Evolutionary conservation across 2,113 vertebrate species (phyloP), one percentile per base, ranked within the genome.

Genomic region (Nematolebias whitei): DNA sequence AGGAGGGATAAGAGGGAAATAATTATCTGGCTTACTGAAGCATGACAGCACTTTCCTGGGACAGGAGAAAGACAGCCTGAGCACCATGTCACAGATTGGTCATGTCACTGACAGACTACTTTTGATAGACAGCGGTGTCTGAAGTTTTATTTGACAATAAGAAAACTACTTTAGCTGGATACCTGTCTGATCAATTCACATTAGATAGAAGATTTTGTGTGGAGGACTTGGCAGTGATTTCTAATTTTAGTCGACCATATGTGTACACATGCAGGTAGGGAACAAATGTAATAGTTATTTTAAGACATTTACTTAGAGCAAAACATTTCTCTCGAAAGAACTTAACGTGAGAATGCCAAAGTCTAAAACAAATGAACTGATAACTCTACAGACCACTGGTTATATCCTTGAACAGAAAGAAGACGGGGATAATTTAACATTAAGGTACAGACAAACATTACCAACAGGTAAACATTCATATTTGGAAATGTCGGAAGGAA

Each of bases 1-100:
- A 90, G 76, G 80, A 88, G 77, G 91, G 91, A 93, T 93, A 93
- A 93, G 90, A 90, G 86, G 80, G 88, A 93, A 93, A 93, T 94
- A 93, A 94, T 94, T 93, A 93, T 91, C 92, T 69, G 81, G 90
- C 84, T 87, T 93, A 88, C 84, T 93, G 93, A 91, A 93, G 91
- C 92, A 92, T 91, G 92, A 92, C 91, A 89, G 91, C 78, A 83
- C 71, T 84, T 91, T 89, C 86, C 82, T 79, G 82, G 82, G 83
- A 85, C 87, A 82, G 88, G 59, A 62, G 82, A 85, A 82, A 90
- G 77, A 91, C 87, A 92, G 87, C 85, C 81, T 77, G 85, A 86
- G 90, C 89, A 85, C 88, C 83, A 84, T 89, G 92, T 91, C 92
- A 90, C 85, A 88, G 86, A 91, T 64, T 78, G 80, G 84, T 78